Evolutionary conservation across 64 coral and sea anemone genomes (phyloP), one percentile per base, ranked within the genome.

Genomic region (Orbicella faveolata): DNA sequence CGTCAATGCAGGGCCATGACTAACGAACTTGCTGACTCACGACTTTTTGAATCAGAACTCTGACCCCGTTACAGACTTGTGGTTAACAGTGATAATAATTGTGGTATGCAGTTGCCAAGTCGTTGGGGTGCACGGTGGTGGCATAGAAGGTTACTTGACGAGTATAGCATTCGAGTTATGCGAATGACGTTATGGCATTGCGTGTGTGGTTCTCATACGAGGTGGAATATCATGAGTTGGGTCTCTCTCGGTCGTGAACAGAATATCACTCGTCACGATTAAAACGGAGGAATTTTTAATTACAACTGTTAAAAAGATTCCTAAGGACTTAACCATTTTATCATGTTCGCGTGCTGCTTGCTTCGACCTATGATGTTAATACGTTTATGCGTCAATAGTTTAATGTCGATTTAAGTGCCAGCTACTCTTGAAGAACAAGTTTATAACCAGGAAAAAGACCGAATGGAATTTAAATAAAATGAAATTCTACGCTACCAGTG

Each of bases 191-290:
- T 48, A 48, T 48, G 44, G 44, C 7, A 48, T 85, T 36, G 82
- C 39, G 63, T 85, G 82, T 21, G 37, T 44, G 82, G 63, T 66
- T 52, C 19, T 51, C 36, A 44, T 41, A 16, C 13, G 52, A 37
- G 64, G 7, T 6, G 21, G 64, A 85, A 85, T 85, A 85, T 85
- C 82, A 18, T 10, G 80, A 2, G 5, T 4, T 85, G 41, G n/a
- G 11, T 72, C 44, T 26, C 61, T 13, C 25, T 11, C 23, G 9
- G 25, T n/a, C 3, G 8, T 72, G 82, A 85, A 85, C 44, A 52
- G 64, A 85, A 85, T 85, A 85, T 85, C 82, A 10, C 82, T 85
- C 2, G 36, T 39, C 41, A 72, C 82, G 65, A 85, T n/a, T 37
- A 72, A 84, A 68, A 68, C 64, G 19, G 65, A 0, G 65, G 35